A percentile compares a stretch with the other conserved stretches of the same genome.
These are phyloP conservation scores for Centrocercus urophasianus DNA, from an alignment of 2,113 vertebrate species.

Conservation along the genomic window DNA sequence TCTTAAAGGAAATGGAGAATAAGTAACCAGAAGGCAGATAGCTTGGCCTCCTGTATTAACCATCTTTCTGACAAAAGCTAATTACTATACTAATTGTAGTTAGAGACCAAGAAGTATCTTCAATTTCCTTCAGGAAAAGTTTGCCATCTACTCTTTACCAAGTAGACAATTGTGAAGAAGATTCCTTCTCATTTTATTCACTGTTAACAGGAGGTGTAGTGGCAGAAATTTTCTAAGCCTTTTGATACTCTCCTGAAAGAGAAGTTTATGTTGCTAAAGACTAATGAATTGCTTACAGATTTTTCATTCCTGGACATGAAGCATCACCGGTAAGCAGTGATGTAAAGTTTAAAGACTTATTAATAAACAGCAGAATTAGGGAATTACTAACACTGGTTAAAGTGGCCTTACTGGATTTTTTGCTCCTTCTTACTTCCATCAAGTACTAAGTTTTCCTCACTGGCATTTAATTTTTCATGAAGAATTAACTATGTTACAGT, in stretches of 20 bases:
- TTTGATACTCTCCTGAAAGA: not conserved
- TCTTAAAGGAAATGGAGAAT: not conserved
- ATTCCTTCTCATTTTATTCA: not conserved
- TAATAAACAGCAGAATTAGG: not conserved
- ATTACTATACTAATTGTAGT: not conserved
- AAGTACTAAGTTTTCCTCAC: not conserved
- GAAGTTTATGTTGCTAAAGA: not conserved
- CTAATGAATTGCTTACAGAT: not conserved
- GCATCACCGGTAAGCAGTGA: not conserved
- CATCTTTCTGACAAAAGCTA: not conserved
- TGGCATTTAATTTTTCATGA: not conserved
- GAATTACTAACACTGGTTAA: not conserved
- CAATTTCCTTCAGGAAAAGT: not conserved
- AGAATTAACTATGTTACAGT: not conserved
- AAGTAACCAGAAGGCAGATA: not conserved
- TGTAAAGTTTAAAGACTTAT: not conserved
- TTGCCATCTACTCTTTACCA: not conserved
- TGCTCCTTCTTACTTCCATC: not conserved
- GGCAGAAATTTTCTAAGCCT: not conserved
- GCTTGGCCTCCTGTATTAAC: not conserved
- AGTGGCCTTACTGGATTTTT: not conserved
- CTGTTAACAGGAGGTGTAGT: not conserved
- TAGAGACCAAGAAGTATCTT: not conserved
- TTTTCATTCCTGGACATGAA: not conserved
- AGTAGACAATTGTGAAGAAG: not conserved